Base-by-base conservation (phyloP, 2,797 vertebrate genomes). In the Sebastolobus alascanus region DNA sequence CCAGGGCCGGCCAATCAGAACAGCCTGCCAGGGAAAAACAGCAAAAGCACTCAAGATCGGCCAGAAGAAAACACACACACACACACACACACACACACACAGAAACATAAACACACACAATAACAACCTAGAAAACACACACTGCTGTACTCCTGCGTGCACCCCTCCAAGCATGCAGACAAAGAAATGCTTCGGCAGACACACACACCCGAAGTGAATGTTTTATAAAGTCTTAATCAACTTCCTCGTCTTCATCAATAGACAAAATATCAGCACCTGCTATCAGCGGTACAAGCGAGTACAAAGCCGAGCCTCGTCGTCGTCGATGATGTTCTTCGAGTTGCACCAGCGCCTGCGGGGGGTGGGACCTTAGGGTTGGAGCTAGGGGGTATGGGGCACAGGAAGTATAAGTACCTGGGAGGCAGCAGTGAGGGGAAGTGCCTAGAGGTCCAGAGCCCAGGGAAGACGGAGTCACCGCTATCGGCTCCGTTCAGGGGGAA, bases 1-100 rank as follows among this genome's bases (percentile, higher is more conserved):
- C 92, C 86, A 87, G 94, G 94, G 94, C 86, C 89, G 69, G 82
- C 94, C 94, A 95, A 95, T 96, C 95, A 94, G 93, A 94, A 92
- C 91, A 92, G 92, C 90, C 94, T 90, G 90, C 89, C 91, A 94
- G 94, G 92, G 87, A 94, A 90, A 92, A 90, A 92, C 91, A 89
- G 88, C 89, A 93, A 94, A 94, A 95, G 94, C 93, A 95, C 94
- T 94, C 93, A 95, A 91, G 92, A 91, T 87, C 5, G 67, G 88
- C 90, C 93, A 89, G 89, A 80, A 90, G 91, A 92, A 93, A 92
- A 92, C 83, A 83, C 52, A 35, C 20, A 68, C 40, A n/a, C n/a
- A n/a, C n/a, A n/a, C n/a, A n/a, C n/a, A n/a, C n/a, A n/a, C n/a
- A n/a, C n/a, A n/a, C n/a, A n/a, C n/a, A n/a, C n/a, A n/a, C n/a